These are phyloP conservation scores for Hedychridium roseum DNA, from an alignment of 2,888 invertebrate genomes.

Conservation along the genomic window DNA sequence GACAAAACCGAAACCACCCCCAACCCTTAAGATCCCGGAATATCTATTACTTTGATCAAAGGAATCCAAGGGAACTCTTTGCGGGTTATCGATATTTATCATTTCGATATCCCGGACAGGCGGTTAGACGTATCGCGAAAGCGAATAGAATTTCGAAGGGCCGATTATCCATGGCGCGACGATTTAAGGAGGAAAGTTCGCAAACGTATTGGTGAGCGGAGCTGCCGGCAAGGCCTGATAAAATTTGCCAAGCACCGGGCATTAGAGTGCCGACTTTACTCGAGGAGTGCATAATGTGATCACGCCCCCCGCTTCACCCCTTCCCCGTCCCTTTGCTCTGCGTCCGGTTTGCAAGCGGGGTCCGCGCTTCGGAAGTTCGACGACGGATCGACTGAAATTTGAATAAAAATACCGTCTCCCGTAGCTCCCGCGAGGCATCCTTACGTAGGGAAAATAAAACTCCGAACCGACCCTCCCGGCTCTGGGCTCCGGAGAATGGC, in stretches of 20 bases:
- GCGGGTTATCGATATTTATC: no score
- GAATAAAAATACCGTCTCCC: slow-evolving; percentile 52
- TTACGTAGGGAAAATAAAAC: slow-evolving; percentile 43
- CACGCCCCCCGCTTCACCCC: no score
- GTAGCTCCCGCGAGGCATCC: slow-evolving; percentile 30
- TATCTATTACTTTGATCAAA: no score
- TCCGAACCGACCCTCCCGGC: slow-evolving; percentile 15
- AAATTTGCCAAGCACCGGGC: slow-evolving; percentile 34
- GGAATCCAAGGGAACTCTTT: no score
- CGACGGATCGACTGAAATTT: slow-evolving; percentile 45
- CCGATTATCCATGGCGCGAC: neutral
- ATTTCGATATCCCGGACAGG: no score
- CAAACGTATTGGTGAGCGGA: no score
- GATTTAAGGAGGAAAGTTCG: slow-evolving; percentile 6
- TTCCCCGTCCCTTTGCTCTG: no score
- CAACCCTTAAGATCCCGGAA: no score
- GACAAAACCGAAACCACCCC: no score
- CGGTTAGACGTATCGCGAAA: no score
- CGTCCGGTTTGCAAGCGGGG: no score
- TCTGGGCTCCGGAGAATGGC: slow-evolving; percentile 35
- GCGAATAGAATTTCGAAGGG: no score
- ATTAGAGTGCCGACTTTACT: slow-evolving; percentile 32
- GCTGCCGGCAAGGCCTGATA: slow-evolving; percentile 32
- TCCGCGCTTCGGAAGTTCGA: slow-evolving; percentile 32
- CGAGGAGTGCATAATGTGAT: slow-evolving; percentile 37